Percentiles rank a stretch among this genome's conserved stretches.
Evolutionary conservation across 2,888 invertebrate species (phyloP).

Genomic region (Stenoptilia bipunctidactyla): DNA sequence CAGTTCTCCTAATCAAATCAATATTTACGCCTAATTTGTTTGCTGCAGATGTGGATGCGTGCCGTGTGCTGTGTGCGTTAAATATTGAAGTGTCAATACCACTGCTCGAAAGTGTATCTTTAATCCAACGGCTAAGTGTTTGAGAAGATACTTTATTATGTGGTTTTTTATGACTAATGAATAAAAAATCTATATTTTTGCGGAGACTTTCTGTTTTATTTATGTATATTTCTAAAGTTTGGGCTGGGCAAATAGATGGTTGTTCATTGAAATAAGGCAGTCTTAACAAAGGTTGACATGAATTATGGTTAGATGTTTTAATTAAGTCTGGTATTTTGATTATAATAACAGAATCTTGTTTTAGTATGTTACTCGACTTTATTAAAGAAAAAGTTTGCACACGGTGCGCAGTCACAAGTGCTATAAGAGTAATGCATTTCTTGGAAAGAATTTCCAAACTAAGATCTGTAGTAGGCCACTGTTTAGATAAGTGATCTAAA

Average conservation of each 20-base stretch:
- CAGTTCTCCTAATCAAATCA: conserved; percentile 1
- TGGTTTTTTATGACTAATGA: conserved; percentile 4
- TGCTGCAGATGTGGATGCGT: conserved; percentile 2
- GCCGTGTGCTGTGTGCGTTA: conserved; percentile 3
- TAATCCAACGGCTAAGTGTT: conserved; percentile 3
- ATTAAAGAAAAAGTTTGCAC: conserved; percentile 1
- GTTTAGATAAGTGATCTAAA: conserved; percentile 1
- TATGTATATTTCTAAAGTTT: neutral
- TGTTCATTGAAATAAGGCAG: conserved; percentile 1
- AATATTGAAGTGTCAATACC: conserved; percentile 3
- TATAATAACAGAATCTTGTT: neutral
- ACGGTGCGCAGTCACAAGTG: conserved; percentile 2
- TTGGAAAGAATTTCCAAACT: conserved; percentile 6
- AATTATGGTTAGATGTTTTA: conserved; percentile 7
- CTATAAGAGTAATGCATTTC: conserved; percentile 4
- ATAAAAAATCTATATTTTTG: conserved; percentile 1
- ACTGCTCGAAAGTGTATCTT: neutral
- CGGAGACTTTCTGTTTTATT: conserved; percentile 3
- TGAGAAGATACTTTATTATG: conserved; percentile 1
- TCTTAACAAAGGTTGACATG: conserved; percentile 1
- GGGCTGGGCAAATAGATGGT: conserved; percentile 2
- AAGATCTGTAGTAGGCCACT: conserved; percentile 2
- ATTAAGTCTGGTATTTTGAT: conserved; percentile 9
- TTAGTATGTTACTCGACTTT: conserved; percentile 2
- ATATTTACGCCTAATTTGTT: conserved; percentile 2